These are phyloP conservation scores for Alsophila aescularia DNA, from an alignment of 2,888 invertebrate genomes.

Conservation along the genomic window DNA sequence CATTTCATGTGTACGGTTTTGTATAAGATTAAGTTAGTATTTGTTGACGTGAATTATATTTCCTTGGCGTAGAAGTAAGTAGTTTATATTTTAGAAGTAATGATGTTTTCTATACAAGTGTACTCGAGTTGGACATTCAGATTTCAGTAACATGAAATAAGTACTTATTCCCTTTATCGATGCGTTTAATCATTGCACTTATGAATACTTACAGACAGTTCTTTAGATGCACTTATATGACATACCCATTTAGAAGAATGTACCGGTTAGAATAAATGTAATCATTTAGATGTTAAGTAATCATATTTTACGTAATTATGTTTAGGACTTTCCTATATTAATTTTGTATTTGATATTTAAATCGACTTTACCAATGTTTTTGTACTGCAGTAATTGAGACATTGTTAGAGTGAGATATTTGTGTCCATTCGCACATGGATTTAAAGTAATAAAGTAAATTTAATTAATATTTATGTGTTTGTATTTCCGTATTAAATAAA, in stretches of 20 bases:
- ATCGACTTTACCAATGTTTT: slow-evolving; percentile 73
- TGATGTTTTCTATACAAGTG: slow-evolving; percentile 44
- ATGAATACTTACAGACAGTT: slow-evolving; percentile 28
- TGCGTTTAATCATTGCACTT: slow-evolving; percentile 29
- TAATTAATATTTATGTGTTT: slow-evolving; percentile 53
- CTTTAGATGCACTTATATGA: slow-evolving; percentile 37
- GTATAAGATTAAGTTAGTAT: slow-evolving; percentile 46
- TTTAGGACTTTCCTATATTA: slow-evolving; percentile 65
- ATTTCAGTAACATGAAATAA: slow-evolving; percentile 32
- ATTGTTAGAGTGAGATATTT: slow-evolving; percentile 71
- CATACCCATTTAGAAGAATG: slow-evolving; percentile 34
- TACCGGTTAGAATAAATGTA: slow-evolving; percentile 59
- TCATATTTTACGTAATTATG: slow-evolving; percentile 63
- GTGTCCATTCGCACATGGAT: slow-evolving; percentile 78
- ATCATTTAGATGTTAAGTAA: slow-evolving; percentile 63
- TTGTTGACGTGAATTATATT: slow-evolving; percentile 47
- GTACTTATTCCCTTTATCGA: slow-evolving; percentile 18
- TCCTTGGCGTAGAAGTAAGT: slow-evolving; percentile 45
- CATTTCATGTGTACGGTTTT: slow-evolving; percentile 47
- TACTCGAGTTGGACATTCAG: slow-evolving; percentile 32
- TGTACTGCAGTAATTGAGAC: slow-evolving; percentile 55
- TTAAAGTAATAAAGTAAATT: slow-evolving; percentile 67
- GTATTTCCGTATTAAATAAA: not conserved
- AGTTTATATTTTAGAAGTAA: slow-evolving; percentile 45
- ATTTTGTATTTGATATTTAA: slow-evolving; percentile 75